A percentile compares a stretch with the other conserved stretches of the same genome.
phyloP scores from a whole-genome alignment of 2,888 invertebrate species.

The Ashinkailepas kermadecensis region DNA sequence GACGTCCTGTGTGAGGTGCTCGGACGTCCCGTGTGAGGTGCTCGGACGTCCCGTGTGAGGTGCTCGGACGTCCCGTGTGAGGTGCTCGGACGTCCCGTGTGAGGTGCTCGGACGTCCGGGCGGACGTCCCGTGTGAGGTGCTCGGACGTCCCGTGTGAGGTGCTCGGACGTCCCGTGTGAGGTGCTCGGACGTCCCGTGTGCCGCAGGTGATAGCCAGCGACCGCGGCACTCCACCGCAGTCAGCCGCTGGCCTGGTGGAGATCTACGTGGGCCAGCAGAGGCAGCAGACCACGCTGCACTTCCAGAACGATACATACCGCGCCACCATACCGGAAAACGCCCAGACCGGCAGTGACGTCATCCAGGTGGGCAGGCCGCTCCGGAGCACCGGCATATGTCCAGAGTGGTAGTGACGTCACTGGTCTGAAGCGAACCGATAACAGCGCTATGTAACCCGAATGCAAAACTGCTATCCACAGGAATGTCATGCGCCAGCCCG shows the following conservation, averaged over 20 bases:
- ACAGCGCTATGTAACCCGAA: no score
- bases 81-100: not conserved
- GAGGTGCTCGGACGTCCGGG: not conserved
- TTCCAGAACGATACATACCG: slow-evolving; percentile 79
- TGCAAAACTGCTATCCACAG: no score
- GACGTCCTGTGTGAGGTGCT: not conserved
- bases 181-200: not conserved
- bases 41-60: not conserved
- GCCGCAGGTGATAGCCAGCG: slow-evolving; percentile 65
- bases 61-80: not conserved
- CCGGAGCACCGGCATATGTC: no score
- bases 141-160: not conserved
- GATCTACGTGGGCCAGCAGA: slow-evolving; percentile 63
- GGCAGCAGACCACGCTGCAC: slow-evolving; percentile 54
- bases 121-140: no score
- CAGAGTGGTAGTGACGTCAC: no score
- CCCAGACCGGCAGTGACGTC: slow-evolving; percentile 65
- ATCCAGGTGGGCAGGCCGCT: slow-evolving; percentile 45
- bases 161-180: not conserved
- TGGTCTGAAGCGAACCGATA: no score
- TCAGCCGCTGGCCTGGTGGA: slow-evolving; percentile 77
- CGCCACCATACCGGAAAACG: slow-evolving; percentile 70
- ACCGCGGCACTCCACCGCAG: slow-evolving; percentile 77
- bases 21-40: not conserved
- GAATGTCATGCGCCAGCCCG: no score